Conservation (phyloP, 2,888 invertebrate genomes). For the Minunthozetes semirufus region DNA sequence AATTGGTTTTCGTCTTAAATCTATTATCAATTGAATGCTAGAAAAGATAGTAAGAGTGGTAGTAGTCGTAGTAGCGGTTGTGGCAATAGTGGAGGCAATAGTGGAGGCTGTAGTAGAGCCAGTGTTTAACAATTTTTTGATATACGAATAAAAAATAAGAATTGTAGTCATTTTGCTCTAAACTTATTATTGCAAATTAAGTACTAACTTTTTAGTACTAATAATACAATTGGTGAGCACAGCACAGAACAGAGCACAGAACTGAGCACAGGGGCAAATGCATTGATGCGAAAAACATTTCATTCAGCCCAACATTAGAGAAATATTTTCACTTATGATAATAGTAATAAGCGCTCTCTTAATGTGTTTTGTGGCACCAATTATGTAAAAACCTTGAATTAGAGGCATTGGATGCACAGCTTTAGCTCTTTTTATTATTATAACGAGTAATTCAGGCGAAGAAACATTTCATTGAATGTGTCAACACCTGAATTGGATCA, state of each 20-base stretch:
- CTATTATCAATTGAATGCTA: too few relatives aligned
- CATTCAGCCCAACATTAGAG: slow-evolving; percentile 27
- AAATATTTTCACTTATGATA: slow-evolving; percentile 29
- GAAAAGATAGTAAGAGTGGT: background rate
- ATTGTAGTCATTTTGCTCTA: slow-evolving; percentile 21
- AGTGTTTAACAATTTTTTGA: background rate
- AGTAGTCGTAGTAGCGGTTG: background rate
- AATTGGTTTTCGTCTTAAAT: background rate
- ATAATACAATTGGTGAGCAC: background rate
- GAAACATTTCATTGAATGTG: slow-evolving; percentile 30
- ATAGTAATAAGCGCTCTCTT: slow-evolving; percentile 20
- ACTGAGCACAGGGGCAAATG: background rate
- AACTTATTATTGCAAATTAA: slow-evolving; percentile 9
- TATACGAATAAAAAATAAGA: background rate
- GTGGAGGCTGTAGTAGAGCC: too few relatives aligned
- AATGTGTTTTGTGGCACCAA: slow-evolving; percentile 27
- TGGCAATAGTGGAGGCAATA: background rate
- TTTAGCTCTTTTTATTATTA: slow-evolving; percentile 3
- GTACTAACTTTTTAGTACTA: background rate
- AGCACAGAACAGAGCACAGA: background rate
- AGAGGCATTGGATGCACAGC: background rate
- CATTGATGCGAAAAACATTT: slow-evolving; percentile 26
- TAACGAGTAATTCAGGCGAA: slow-evolving; percentile 25
- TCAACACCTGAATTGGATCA: slow-evolving; percentile 28
- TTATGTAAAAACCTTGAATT: slow-evolving; percentile 32